Percentiles rank a stretch among this genome's conserved stretches.
Conservation (phyloP, 2,888 invertebrate species). For the Melangyna quadrimaculata region DNA sequence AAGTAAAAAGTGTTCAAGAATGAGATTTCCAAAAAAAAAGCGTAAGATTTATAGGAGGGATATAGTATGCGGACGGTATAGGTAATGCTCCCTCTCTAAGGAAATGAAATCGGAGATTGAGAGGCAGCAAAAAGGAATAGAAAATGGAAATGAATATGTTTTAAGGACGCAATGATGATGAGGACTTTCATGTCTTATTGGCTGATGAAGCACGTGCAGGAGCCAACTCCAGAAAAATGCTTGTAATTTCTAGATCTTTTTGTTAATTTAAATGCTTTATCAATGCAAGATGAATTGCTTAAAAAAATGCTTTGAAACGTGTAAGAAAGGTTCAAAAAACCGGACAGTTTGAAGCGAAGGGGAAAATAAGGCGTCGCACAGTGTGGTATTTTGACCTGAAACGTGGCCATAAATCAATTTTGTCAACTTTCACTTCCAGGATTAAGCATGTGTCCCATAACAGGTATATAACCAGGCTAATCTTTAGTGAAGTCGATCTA, state of each 20-base stretch:
- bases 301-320: not conserved
- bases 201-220: conserved; percentile 4
- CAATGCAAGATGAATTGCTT: not conserved
- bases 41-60: conserved; percentile 51
- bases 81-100: conserved; percentile 13
- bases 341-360: too few species aligned
- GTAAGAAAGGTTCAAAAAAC: too few species aligned
- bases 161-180: conserved; percentile 26
- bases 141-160: conserved; percentile 51
- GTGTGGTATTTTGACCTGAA: too few species aligned
- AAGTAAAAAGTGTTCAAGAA: conserved; percentile 9
- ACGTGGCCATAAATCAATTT: too few species aligned
- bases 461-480: too few species aligned
- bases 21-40: conserved; percentile 11
- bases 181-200: not conserved
- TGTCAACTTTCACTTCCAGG: too few species aligned
- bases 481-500: too few species aligned
- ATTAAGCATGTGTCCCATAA: too few species aligned
- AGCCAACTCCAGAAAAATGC: not conserved
- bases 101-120: conserved; percentile 55
- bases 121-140: conserved; percentile 37
- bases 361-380: too few species aligned
- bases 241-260: not conserved
- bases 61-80: not conserved
- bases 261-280: not conserved